Evolutionary conservation across 2,888 invertebrate genomes (phyloP), one percentile per base, ranked within the genome.

Genomic region (Thecocarcelia acutangulata): DNA sequence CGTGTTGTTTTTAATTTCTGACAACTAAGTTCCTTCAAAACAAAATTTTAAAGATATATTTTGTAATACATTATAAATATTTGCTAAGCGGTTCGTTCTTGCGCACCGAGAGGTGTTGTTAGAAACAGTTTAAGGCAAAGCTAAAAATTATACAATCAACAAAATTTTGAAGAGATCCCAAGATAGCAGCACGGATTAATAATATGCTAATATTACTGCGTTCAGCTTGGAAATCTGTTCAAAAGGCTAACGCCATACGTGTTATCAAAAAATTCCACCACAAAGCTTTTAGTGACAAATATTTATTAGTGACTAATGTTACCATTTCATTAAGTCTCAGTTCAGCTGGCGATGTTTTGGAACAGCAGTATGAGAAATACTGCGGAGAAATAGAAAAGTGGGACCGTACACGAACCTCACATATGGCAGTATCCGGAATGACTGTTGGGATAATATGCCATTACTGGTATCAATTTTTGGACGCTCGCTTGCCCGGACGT

Each of bases 381-480:
- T 92, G 88, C 83, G 91, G 92, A 21, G 92, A 93, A 74, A 90
- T 93, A 80, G 89, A 92, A 4, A 89, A 89, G 77, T 94, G 93
- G 92, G 93, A 94, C 86, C 87, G 87, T 5, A 87, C 86, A 19
- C 92, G 97, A 79, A 95, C 96, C 0, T 88, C 90, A 17, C 94
- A 96, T 80, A 97, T 97, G 95, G 93, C 94, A 3, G 89, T 94
- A 33, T 94, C 96, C 9, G 97, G 97, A 2, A 91, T 94, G 58
- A 93, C 94, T 3, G 93, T 96, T 5, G 97, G 97, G 24, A 89
- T 95, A 9, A 91, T 96, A 33, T 95, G 96, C 87, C 98, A 98
- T 88, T 94, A 94, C 88, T 97, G 97, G 97, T 98, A 98, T 88
- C 92, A 93, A 75, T 92, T 93, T 83, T 91, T 98, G 75, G 97